phyloP scores from a whole-genome alignment of 2,888 invertebrate genomes.

The Argyresthia goedartella region DNA sequence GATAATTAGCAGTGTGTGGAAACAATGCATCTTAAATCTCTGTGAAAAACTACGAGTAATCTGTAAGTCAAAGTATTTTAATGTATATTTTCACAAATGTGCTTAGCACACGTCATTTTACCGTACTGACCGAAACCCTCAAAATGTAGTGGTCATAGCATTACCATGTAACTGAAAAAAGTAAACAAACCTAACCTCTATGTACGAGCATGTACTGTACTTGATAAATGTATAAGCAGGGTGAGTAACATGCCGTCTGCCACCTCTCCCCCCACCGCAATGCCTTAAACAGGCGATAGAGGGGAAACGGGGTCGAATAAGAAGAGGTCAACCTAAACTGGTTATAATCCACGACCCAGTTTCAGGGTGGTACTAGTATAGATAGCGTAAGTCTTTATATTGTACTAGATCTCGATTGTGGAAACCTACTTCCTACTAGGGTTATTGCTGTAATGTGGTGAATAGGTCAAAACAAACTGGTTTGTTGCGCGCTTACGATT shows the following conservation, averaged over 20 bases:
- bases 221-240: conserved; percentile 1
- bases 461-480: too few species aligned
- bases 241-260: neutral
- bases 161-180: neutral
- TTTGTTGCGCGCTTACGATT: too few species aligned
- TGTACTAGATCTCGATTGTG: conserved; percentile 41
- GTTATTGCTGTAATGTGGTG: too few species aligned
- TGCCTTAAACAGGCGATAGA: conserved; percentile 8
- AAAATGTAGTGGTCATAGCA: neutral
- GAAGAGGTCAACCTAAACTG: conserved; percentile 29
- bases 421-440: too few species aligned
- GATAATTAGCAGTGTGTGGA: too few species aligned
- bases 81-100: too few species aligned
- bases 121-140: neutral
- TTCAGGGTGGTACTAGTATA: conserved; percentile 24
- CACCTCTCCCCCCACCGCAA: neutral
- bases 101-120: too few species aligned
- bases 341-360: conserved; percentile 42
- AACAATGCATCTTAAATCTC: too few species aligned
- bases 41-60: too few species aligned
- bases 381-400: conserved; percentile 38
- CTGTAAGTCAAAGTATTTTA: too few species aligned
- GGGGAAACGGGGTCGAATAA: conserved; percentile 30
- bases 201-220: neutral
- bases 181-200: neutral